These are phyloP conservation scores for Pseudomyrmex flavicornis DNA, from an alignment of 1,140 invertebrate genomes.

Conservation along the genomic window DNA sequence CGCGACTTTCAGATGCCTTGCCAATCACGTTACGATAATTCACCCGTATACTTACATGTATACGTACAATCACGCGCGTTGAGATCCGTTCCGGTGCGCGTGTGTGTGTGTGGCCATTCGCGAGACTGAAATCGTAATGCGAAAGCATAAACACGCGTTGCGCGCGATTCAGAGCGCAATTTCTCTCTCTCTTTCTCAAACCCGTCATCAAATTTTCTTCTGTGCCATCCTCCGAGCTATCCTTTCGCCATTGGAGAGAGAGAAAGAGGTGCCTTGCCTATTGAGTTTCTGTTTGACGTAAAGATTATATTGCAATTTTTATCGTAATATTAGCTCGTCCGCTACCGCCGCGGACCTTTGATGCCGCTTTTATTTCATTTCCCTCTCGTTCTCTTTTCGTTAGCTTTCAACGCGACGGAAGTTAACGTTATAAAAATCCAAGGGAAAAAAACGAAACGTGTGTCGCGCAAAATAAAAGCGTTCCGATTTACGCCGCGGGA, in stretches of 20 bases:
- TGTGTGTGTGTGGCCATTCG: not conserved
- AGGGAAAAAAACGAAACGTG: not conserved
- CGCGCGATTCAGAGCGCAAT: not conserved
- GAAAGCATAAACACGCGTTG: not conserved
- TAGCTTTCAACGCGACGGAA: constrained; percentile 12
- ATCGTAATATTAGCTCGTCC: not conserved
- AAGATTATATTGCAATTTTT: constrained; percentile 32
- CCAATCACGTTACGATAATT: not conserved
- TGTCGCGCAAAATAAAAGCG: not conserved
- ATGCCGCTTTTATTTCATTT: not conserved
- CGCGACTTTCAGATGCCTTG: constrained; percentile 11
- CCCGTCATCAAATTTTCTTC: constrained; percentile 21
- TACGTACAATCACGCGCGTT: not conserved
- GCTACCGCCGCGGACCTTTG: not conserved
- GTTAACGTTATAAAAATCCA: not conserved
- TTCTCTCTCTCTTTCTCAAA: not conserved
- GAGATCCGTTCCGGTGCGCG: not conserved
- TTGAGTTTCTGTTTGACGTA: constrained; percentile 28
- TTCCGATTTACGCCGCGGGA: too few species aligned
- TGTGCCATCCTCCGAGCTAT: not conserved
- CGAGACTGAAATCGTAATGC: not conserved
- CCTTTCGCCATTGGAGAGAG: not conserved
- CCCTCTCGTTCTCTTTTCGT: not conserved
- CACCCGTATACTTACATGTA: not conserved
- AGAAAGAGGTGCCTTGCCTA: not conserved